Percentiles rank a stretch among this genome's conserved stretches.
Evolutionary conservation across 1,140 invertebrate species (phyloP).

Genomic region (Nylanderia fulva): DNA sequence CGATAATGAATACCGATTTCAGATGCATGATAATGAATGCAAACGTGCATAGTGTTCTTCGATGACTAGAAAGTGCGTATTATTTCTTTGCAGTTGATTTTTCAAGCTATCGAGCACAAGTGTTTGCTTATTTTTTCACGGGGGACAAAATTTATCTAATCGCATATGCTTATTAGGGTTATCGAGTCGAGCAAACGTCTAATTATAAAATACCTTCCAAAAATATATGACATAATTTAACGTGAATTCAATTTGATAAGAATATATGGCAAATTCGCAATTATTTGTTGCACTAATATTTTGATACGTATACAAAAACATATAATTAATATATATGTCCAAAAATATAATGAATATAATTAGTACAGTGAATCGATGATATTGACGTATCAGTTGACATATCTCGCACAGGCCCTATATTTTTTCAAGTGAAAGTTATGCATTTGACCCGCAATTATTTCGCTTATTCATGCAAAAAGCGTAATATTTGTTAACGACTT

Average conservation of each 20-base stretch:
- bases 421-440: conserved; percentile 10
- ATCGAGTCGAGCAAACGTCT: not conserved
- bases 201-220: not conserved
- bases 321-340: too few relatives aligned
- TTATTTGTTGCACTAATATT: not conserved
- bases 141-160: conserved; percentile 3
- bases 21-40: not conserved
- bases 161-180: not conserved
- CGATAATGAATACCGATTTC: too few relatives aligned
- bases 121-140: not conserved
- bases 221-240: not conserved
- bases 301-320: not conserved
- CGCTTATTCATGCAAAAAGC: not conserved
- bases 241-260: conserved; percentile 17
- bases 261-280: not conserved
- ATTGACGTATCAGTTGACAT: too few relatives aligned
- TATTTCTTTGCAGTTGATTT: not conserved
- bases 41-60: not conserved
- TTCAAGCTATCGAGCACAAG: not conserved
- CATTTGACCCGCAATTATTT: not conserved
- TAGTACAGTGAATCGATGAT: not conserved
- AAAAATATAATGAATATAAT: conserved; percentile 9
- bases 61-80: not conserved
- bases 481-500: conserved; percentile 12
- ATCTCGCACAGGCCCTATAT: not conserved